Evolutionary conservation across 2,113 vertebrate genomes (phyloP).

Genomic region (Ardeotis arabs): DNA sequence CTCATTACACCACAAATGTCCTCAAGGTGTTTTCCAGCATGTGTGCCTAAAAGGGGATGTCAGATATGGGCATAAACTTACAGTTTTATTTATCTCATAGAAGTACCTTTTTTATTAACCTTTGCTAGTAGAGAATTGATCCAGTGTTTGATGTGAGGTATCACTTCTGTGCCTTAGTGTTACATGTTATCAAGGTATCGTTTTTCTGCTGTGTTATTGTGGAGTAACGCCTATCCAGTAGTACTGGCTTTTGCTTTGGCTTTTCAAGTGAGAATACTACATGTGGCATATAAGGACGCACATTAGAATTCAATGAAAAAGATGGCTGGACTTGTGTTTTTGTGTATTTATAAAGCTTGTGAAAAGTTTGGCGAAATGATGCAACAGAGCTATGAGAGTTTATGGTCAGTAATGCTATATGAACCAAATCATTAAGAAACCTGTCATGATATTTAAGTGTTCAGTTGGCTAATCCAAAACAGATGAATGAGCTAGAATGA

Average conservation of each 20-base stretch:
- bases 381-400: background rate
- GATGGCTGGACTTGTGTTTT: background rate
- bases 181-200: background rate
- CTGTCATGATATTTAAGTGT: rapidly evolving
- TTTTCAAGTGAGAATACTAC: background rate
- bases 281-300: rapidly evolving
- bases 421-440: background rate
- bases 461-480: background rate
- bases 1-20: background rate
- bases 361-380: background rate
- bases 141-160: background rate
- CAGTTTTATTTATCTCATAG: background rate
- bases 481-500: background rate
- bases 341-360: background rate
- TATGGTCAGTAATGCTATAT: rapidly evolving
- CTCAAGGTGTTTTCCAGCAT: background rate
- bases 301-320: background rate
- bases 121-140: background rate
- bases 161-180: background rate
- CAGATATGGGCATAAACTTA: background rate
- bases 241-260: background rate
- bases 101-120: background rate
- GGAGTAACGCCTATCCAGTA: background rate
- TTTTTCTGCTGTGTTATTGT: background rate
- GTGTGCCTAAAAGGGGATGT: background rate